Evolutionary conservation across 1,140 invertebrate genomes (phyloP).

Genomic region (Bombus turneri): DNA sequence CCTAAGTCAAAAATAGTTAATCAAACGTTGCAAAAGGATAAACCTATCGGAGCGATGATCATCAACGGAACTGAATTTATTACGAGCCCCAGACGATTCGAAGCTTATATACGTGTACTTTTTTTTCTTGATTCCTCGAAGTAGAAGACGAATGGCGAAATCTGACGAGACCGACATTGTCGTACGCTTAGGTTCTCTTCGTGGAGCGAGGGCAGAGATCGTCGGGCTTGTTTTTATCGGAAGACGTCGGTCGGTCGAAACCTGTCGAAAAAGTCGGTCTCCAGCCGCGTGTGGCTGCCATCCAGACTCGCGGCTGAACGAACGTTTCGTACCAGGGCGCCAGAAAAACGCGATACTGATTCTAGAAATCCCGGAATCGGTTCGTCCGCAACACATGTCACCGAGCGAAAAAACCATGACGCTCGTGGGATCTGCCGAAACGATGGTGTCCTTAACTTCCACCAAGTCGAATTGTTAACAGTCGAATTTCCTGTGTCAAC

Average conservation of each 20-base stretch:
- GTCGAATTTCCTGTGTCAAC: background rate
- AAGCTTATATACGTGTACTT: background rate
- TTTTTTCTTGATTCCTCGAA: constrained; percentile 15
- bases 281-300: constrained; percentile 61
- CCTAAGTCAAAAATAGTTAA: no score
- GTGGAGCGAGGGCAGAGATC: constrained; percentile 18
- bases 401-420: background rate
- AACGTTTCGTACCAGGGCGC: constrained; percentile 20
- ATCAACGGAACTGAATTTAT: constrained; percentile 6
- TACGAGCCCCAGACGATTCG: background rate
- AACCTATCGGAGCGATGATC: background rate
- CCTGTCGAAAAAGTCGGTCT: constrained; percentile 47
- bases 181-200: constrained; percentile 35
- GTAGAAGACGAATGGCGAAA: constrained; percentile 45
- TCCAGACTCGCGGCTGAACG: constrained; percentile 49
- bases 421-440: constrained; percentile 11
- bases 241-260: constrained; percentile 36
- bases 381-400: constrained; percentile 24
- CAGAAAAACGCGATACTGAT: constrained; percentile 46
- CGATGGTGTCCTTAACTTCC: background rate
- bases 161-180: constrained; percentile 35
- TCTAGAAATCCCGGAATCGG: constrained; percentile 46
- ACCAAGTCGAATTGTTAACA: background rate
- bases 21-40: background rate
- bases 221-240: constrained; percentile 54